Base-by-base conservation (phyloP, 2,888 invertebrate species). In the Drosophila macrospina region DNA sequence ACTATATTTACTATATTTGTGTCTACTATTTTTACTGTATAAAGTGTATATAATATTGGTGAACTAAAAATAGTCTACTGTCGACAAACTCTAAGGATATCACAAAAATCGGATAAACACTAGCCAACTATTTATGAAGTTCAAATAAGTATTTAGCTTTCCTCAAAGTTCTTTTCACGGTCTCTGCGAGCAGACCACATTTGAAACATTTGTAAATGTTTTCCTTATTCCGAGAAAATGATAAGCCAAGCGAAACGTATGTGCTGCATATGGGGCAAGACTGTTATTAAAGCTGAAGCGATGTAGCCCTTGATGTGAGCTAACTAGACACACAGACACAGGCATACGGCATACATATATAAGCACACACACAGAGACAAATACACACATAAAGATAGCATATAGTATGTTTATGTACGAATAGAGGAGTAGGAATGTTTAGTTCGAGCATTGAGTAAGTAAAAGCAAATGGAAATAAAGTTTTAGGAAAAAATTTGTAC, bases 381-480 rank as follows among this genome's bases (percentile, higher is more conserved):
- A 66, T 32, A 55, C 36, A 59, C 20, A 60, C 44, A 66, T 36
- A 52, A 30, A 55, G 30, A 59, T 41, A 76, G 42, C n/a, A 55
- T 34, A 55, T 44, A 55, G 55, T 34, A 50, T 11, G 24, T 36
- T 36, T 34, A 10, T 36, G 32, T 48, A 68, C 32, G 54, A 64
- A 28, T 59, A 47, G 36, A 24, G 26, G 37, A 50, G 32, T 50
- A 28, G 41, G 50, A 71, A 32, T 59, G 34, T 61, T 60, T 75
- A 41, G 47, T 48, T 57, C 3, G 56, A 41, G 10, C 55, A 56
- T 73, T 61, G 62, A 59, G 57, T 66, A 66, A 66, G 59, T 75
- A 42, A 69, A 61, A 68, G 74, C 57, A 51, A 73, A 75, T 75
- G 57, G 64, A 73, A 73, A 77, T 68, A 75, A 75, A 75, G 64